Evolutionary conservation across 2,113 vertebrate genomes (phyloP).

Genomic region (Tychaedon coryphoeus): DNA sequence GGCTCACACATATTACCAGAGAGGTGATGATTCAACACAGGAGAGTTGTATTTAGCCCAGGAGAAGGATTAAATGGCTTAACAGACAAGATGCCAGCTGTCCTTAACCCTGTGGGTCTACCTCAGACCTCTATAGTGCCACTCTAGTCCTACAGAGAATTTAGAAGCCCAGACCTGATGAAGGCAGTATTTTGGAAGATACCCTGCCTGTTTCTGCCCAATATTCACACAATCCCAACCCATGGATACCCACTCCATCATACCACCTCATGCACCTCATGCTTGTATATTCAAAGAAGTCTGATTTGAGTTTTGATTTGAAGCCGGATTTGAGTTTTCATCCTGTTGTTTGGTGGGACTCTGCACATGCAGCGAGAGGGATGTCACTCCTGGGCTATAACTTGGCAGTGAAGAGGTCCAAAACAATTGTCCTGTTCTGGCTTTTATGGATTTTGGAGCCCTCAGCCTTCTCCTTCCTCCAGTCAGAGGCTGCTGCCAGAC

Average conservation of each 20-base stretch:
- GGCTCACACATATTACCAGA: not conserved
- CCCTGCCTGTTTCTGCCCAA: not conserved
- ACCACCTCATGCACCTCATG: not conserved
- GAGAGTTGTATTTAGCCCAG: not conserved
- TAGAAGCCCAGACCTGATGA: not conserved
- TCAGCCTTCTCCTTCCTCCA: not conserved
- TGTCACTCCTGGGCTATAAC: not conserved
- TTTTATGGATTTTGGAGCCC: not conserved
- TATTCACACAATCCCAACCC: not conserved
- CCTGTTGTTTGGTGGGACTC: not conserved
- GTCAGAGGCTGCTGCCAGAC: not conserved
- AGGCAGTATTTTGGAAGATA: not conserved
- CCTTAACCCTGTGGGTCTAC: not conserved
- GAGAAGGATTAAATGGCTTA: not conserved
- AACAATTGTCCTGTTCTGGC: not conserved
- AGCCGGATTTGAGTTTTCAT: not conserved
- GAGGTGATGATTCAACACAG: not conserved
- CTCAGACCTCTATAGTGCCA: not conserved
- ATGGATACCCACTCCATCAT: accelerated
- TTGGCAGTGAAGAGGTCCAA: not conserved
- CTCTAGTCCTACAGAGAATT: accelerated
- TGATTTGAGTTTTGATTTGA: too few relatives aligned
- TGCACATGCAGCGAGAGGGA: accelerated
- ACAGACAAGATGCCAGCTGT: not conserved
- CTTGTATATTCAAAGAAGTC: not conserved